phyloP scores from a whole-genome alignment of 2,113 vertebrate species.

The Thamnophis sirtalis region DNA sequence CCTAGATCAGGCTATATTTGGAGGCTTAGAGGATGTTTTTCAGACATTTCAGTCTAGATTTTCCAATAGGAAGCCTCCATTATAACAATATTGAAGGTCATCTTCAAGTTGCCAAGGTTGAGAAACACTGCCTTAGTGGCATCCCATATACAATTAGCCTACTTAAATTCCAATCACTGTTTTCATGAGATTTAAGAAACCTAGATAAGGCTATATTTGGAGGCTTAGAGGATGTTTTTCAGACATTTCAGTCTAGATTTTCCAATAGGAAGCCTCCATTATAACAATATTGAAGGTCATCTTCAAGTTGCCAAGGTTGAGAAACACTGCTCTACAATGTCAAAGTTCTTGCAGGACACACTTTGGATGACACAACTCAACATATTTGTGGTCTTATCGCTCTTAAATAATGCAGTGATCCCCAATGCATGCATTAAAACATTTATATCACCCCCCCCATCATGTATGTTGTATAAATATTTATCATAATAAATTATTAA shows the following conservation, averaged over 20 bases:
- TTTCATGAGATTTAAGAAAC: slow-evolving; percentile 7
- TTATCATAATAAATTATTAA: slow-evolving; percentile 69
- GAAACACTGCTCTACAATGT: not conserved
- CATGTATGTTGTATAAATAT: slow-evolving; percentile 69
- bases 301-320: too few species aligned
- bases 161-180: not conserved
- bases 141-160: not conserved
- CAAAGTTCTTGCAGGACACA: slow-evolving; percentile 43
- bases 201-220: not conserved
- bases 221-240: not conserved
- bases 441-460: slow-evolving; percentile 57
- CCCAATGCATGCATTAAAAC: slow-evolving; percentile 59
- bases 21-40: not conserved
- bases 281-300: not conserved
- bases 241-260: not conserved
- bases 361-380: slow-evolving; percentile 56
- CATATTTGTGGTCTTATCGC: slow-evolving; percentile 54
- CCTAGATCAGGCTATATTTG: not conserved
- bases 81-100: not conserved
- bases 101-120: too few species aligned
- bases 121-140: too few species aligned
- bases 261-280: not conserved
- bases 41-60: not conserved
- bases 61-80: not conserved
- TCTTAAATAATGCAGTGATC: slow-evolving; percentile 62